Evolutionary conservation across 2,888 invertebrate species (phyloP), one percentile per base, ranked within the genome.

Genomic region (Eupeodes luniger): DNA sequence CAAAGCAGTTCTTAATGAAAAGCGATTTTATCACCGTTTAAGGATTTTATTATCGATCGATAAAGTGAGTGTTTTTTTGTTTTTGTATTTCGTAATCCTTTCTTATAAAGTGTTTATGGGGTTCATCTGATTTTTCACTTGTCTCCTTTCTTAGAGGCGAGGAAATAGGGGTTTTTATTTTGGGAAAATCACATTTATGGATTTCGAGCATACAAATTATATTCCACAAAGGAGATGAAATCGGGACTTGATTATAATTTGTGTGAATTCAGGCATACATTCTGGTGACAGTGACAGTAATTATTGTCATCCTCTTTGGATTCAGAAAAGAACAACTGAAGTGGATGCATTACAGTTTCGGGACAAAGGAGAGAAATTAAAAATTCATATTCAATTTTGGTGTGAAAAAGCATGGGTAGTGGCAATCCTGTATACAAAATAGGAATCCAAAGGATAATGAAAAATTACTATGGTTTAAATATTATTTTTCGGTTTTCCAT

Each of bases 1-100:
- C 72, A 80, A 72, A 51, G 80, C 64, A 64, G 72, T 61, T 72
- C 64, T 57, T 57, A 80, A 72, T 72, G 64, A 80, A 80, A 34
- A 57, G 57, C 64, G 72, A 57, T 64, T 64, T 44, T 64, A 64
- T 55, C 62, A 16, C 53, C 55, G 53, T 55, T 64, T 76, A 53
- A 74, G 49, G 61, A 74, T 36, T 64, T 64, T 19, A 67, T 64
- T 19, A 67, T 59, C 57, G 57, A 47, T 67, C 27, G 57, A 44
- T 77, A 12, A 66, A n/a, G 64, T 77, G 44, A 67, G 40, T 59
- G 14, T 27, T n/a, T 2, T 2, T 55, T 70, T 36, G 19, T 53
- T 36, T 7, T n/a, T 66, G 0, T 9, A 27, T 27, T n/a, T 47
- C 7, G 1, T 49, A 9, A 27, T 66, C 19, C 6, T 6, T 47